Evolutionary conservation across 37 sponge, comb jelly and placozoan species (phyloP), one percentile per base, ranked within the genome.

Genomic region (Agelas oroides): DNA sequence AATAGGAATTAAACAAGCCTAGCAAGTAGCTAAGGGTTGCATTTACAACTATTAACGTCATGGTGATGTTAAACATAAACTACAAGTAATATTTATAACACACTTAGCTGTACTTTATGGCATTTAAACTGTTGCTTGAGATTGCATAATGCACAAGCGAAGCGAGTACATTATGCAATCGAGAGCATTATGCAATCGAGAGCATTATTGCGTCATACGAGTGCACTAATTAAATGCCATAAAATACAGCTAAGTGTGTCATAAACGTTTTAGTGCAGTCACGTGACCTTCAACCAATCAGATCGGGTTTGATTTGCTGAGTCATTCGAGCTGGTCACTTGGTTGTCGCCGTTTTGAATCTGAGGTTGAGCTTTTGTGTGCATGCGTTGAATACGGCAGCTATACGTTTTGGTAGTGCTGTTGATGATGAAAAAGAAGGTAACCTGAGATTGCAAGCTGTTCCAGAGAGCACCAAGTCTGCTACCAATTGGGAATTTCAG

Each of bases 401-500:
- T 39, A 5, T 17, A 2, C 46, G 76, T 30, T 78, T 78, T 78
- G 79, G 24, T 32, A 59, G 1, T 21, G 70, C 81, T 24, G 5
- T 80, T 5, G 53, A 59, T 30, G 57, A 80, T 58, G 65, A 33
- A 21, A 1, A 32, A 25, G 53, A 78, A 38, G 30, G 16, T 15
- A 12, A 2, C 16, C 8, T 39, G 17, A 35, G 79, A 25, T 20
- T 35, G 20, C 15, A 30, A 15, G 33, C 60, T 76, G 21, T 76
- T 58, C 76, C 60, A 1, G 23, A 19, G 19, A 77, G 61, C 1
- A 62, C 78, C 1, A 59, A 66, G 35, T 21, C 27, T 24, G 21
- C 80, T 19, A 80, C 68, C 2, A 55, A 53, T 27, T 80, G 80
- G 80, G 80, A 63, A 36, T 71, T 82, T 58, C 72, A 63, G 40